A percentile compares a stretch with the other conserved stretches of the same genome.
These are phyloP conservation scores for Acanthopagrus latus DNA, from an alignment of 2,797 vertebrate species.

Conservation along the genomic window DNA sequence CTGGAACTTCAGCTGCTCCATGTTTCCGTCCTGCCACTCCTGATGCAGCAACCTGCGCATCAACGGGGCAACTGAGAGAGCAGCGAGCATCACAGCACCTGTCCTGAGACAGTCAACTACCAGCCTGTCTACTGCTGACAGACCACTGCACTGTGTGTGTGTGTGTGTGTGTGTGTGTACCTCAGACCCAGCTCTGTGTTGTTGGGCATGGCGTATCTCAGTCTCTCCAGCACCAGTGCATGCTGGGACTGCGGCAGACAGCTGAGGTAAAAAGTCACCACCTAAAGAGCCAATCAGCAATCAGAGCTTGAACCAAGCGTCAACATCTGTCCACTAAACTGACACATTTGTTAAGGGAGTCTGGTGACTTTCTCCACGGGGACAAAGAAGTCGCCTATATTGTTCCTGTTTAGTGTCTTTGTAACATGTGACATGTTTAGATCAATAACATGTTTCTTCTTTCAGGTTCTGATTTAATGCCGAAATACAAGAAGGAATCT, in stretches of 20 bases:
- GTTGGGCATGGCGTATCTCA: conserved; percentile 91
- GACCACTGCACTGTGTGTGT: neutral
- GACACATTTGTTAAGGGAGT: no score
- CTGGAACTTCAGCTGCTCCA: conserved; percentile 95
- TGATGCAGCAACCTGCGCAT: conserved; percentile 91
- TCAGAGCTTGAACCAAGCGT: no score
- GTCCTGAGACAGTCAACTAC: neutral
- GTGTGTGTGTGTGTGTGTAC: conserved; percentile 77
- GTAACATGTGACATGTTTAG: no score
- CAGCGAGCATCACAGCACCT: neutral
- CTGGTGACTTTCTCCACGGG: no score
- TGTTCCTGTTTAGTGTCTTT: no score
- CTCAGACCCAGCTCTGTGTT: conserved; percentile 94
- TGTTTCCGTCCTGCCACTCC: conserved; percentile 92
- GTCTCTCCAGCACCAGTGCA: conserved; percentile 92
- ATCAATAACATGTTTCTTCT: no score
- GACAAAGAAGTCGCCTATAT: no score
- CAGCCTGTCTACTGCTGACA: neutral
- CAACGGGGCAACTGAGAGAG: conserved; percentile 59
- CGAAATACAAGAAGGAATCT: no score
- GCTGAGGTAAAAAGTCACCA: conserved; percentile 93
- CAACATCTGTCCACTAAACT: no score
- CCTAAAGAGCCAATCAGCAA: conserved; percentile 79
- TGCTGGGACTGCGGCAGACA: conserved; percentile 91
- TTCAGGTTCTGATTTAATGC: no score